A percentile compares a stretch with the other conserved stretches of the same genome.
Conservation (phyloP, 2,797 vertebrate genomes). For the Squalus acanthias region DNA sequence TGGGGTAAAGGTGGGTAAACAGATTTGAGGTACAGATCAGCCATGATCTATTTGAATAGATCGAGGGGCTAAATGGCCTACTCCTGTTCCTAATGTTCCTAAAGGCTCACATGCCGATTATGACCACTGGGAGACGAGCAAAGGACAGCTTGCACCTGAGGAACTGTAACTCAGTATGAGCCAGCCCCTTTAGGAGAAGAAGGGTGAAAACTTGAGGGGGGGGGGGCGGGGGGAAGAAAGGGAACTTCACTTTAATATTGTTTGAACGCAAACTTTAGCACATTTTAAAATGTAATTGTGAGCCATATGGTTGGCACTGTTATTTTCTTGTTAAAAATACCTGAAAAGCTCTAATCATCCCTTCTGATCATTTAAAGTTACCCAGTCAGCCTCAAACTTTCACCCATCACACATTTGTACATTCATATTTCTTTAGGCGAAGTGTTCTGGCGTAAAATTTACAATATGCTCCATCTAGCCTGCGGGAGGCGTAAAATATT, state of each 20-base stretch:
- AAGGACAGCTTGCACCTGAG: background rate
- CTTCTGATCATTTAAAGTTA: conserved; percentile 3
- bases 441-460: conserved; percentile 60
- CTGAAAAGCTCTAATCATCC: background rate
- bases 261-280: conserved; percentile 61
- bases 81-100: background rate
- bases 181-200: background rate
- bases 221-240: background rate
- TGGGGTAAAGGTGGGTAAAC: background rate
- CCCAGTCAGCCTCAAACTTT: conserved; percentile 2
- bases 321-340: background rate
- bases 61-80: background rate
- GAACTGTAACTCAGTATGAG: background rate
- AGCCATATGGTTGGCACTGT: background rate
- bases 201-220: background rate
- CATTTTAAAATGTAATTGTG: conserved; percentile 65
- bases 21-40: background rate
- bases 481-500: conserved; percentile 85
- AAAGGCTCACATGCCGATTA: background rate
- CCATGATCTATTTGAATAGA: background rate
- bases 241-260: background rate
- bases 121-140: background rate
- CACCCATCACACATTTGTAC: conserved; percentile 37
- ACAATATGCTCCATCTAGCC: conserved; percentile 65
- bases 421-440: conserved; percentile 50